phyloP scores from a whole-genome alignment of 2,888 invertebrate genomes.

The Tetranychus piercei region DNA sequence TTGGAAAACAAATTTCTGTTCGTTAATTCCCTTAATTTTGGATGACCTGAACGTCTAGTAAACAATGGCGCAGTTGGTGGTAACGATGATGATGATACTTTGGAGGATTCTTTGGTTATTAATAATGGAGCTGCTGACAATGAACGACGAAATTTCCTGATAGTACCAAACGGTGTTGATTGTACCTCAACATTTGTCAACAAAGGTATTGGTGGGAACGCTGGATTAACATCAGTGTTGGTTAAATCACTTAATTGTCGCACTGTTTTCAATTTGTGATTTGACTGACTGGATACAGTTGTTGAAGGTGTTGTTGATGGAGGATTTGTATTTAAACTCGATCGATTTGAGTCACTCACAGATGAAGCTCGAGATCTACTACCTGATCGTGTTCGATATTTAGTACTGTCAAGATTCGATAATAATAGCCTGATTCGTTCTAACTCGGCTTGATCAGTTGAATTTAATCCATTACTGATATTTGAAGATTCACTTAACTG shows the following conservation, averaged over 20 bases:
- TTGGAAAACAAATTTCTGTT: background rate
- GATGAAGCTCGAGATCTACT: conserved; percentile 9
- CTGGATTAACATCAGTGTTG: background rate
- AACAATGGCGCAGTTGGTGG: background rate
- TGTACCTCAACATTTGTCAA: background rate
- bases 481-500: background rate
- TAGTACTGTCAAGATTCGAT: conserved; percentile 19
- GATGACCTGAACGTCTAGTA: background rate
- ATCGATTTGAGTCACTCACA: background rate
- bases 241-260: background rate
- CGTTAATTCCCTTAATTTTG: background rate
- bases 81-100: background rate
- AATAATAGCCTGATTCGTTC: conserved; percentile 20
- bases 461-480: background rate
- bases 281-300: background rate
- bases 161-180: background rate
- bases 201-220: background rate
- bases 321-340: background rate
- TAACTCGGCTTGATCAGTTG: conserved; percentile 9
- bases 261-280: background rate
- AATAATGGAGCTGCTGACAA: background rate
- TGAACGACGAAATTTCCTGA: conserved; percentile 8
- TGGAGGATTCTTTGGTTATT: background rate
- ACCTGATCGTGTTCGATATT: conserved; percentile 17
- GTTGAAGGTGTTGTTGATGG: background rate